Base-by-base conservation (phyloP, 2,888 invertebrate genomes). In the Chrysina gloriosa region DNA sequence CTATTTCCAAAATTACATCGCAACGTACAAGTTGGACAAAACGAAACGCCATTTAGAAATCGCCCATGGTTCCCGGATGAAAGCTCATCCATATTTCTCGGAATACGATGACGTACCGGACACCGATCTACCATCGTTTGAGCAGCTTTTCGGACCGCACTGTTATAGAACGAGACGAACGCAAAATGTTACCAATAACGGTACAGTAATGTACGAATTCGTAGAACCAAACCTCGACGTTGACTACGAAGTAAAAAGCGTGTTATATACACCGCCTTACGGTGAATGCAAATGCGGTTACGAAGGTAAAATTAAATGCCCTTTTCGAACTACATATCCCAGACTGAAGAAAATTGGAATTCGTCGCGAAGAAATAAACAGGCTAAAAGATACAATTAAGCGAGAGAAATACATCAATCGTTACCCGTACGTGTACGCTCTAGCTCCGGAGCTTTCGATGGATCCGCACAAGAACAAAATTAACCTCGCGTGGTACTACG, bases 241-340 rank as follows among this genome's bases (percentile, higher is more conserved):
- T 3, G 61, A 50, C 1, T 63, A 63, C 31, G 42, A 67, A 3
- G 16, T 76, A 1, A 52, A 76, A 6, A 81, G 80, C 70, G 52
- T 76, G 23, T 71, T 82, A 50, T 81, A 80, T 65, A 52, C 72
- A 64, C 77, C 79, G 70, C 80, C 80, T 4, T 81, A 81, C 69
- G 74, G 74, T 0, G 72, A 75, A 3, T 81, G 81, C 68, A 73
- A 70, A n/a, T 81, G 81, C 70, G 72, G 70, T 25, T 72, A 65
- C 14, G 39, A 36, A 27, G n/a, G 48, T 52, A 9, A 67, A n/a
- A n/a, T n/a, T n/a, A n/a, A n/a, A n/a, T n/a, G n/a, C n/a, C n/a
- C n/a, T n/a, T n/a, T n/a, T n/a, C n/a, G n/a, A n/a, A n/a, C n/a
- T n/a, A n/a, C n/a, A n/a, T n/a, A n/a, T n/a, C n/a, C n/a, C n/a